Base-by-base conservation (phyloP, 2,113 vertebrate species). In the Benitochromis conjunctus region DNA sequence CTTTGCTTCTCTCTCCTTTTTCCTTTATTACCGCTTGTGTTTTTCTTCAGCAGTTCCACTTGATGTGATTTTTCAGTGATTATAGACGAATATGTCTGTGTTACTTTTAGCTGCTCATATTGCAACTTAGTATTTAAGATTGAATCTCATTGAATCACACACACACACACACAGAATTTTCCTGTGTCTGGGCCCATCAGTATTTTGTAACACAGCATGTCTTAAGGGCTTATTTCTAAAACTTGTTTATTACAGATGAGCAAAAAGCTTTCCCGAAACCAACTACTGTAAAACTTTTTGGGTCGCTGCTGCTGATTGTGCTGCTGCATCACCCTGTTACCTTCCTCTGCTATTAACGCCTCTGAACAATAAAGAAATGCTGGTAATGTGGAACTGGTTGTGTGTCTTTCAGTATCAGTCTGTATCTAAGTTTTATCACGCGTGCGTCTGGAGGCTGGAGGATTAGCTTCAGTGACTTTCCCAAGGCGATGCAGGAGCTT, bases 281-380 rank as follows among this genome's bases (percentile, higher is more conserved):
- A 58, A 21, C 26, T 43, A 8, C 26, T 34, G 77, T 62, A 46
- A 31, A 90, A 69, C 79, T 11, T 89, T 62, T 29, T 4, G 29
- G 80, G 18, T 54, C 60, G 76, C 14, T 83, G 71, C 71, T 87
- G 36, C 74, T 82, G 79, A 80, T 56, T 79, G 74, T 3, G 5
- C 57, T 56, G 60, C 81, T 86, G 66, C 9, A 31, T 82, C 82
- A 79, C 54, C 56, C 62, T 12, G 0, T 71, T 77, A 36, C 81
- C 57, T 89, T 91, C 85, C 86, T 90, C 79, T 88, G 86, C 85
- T 71, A 48, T 54, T 55, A 83, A 43, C 81, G 60, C 78, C 82
- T 62, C 86, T 58, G 77, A 89, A 85, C 82, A 89, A 58, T 81
- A 71, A 88, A 83, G 83, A 90, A 78, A 71, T 19, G 83, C 53